Evolutionary conservation across 2,113 vertebrate genomes (phyloP).

Genomic region (Otis tarda): DNA sequence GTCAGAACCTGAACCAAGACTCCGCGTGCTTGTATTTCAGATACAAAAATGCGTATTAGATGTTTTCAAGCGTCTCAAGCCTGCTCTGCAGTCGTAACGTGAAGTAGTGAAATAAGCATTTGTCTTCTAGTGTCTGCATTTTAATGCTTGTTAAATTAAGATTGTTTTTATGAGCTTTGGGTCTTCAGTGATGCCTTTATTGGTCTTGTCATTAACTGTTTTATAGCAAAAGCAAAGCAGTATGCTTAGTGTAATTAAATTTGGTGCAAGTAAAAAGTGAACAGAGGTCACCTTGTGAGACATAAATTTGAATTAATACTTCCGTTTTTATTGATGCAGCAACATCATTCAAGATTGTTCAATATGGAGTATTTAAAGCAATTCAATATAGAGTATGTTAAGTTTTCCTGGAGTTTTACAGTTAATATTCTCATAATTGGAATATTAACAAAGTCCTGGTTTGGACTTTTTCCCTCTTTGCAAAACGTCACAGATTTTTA

Average conservation of each 20-base stretch:
- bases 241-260: background rate
- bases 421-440: background rate
- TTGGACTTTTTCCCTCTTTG: background rate
- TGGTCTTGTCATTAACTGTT: background rate
- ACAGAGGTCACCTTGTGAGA: background rate
- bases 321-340: background rate
- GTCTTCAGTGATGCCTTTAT: background rate
- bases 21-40: fast-evolving
- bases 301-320: background rate
- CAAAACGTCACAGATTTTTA: background rate
- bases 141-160: background rate
- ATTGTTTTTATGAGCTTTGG: background rate
- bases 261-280: background rate
- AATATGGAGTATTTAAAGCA: background rate
- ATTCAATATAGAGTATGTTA: background rate
- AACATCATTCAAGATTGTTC: background rate
- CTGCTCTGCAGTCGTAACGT: fast-evolving
- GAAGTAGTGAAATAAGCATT: background rate
- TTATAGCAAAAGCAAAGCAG: background rate
- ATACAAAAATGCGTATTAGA: fast-evolving
- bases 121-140: fast-evolving
- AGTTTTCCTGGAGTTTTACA: background rate
- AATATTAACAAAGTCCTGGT: background rate
- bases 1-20: too few species aligned
- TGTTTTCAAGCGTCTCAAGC: background rate